These are phyloP conservation scores for Drymodes brunneopygia DNA, from an alignment of 2,113 vertebrate species.

Conservation along the genomic window DNA sequence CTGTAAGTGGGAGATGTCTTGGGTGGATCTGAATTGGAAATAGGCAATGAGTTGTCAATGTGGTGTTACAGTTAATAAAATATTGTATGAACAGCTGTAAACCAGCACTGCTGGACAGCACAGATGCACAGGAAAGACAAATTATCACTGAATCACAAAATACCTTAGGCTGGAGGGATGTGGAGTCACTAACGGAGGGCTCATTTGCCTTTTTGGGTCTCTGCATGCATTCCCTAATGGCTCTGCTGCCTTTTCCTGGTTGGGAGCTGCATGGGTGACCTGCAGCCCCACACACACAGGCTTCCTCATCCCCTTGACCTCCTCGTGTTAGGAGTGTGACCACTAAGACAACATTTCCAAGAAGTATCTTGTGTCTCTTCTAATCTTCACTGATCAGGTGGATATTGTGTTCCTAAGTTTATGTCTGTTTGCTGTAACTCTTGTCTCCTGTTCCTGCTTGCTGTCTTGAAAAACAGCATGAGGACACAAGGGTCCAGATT, in stretches of 20 bases:
- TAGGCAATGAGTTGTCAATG: background rate
- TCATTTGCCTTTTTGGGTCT: background rate
- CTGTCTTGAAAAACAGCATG: background rate
- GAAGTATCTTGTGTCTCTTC: background rate
- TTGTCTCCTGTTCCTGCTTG: background rate
- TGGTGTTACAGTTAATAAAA: background rate
- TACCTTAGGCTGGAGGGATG: background rate
- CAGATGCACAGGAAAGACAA: background rate
- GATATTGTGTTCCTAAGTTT: background rate
- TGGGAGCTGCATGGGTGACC: background rate
- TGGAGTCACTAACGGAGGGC: background rate
- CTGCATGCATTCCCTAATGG: background rate
- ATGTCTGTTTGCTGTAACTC: background rate
- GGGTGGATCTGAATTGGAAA: background rate
- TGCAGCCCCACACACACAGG: background rate
- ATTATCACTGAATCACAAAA: background rate
- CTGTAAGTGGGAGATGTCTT: background rate
- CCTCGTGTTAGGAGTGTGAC: background rate
- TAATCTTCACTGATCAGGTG: constrained; percentile 5
- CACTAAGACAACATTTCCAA: background rate
- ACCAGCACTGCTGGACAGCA: background rate
- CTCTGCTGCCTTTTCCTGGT: background rate
- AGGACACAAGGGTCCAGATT: background rate
- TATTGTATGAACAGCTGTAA: background rate
- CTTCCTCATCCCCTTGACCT: background rate